Evolutionary conservation across 2,797 vertebrate species (phyloP).

Genomic region (Tangara arthus): DNA sequence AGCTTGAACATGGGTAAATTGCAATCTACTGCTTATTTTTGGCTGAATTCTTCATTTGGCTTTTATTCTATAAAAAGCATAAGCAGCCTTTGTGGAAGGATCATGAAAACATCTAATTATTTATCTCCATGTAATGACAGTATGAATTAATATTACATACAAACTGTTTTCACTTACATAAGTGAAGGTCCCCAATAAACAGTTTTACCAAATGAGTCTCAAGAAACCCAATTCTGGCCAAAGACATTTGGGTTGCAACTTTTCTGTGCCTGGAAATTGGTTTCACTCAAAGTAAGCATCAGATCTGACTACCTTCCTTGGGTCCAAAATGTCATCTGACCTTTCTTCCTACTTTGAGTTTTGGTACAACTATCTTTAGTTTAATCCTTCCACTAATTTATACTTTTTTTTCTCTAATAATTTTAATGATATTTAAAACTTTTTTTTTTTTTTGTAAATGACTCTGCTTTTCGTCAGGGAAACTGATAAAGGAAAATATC

Average conservation of each 20-base stretch:
- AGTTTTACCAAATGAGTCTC: not conserved
- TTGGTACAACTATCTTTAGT: not conserved
- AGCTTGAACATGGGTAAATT: not conserved
- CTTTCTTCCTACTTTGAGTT: not conserved
- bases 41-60: not conserved
- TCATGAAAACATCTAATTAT: not conserved
- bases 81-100: not conserved
- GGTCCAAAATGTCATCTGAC: not conserved
- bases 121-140: not conserved
- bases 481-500: not conserved
- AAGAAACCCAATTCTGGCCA: not conserved
- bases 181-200: not conserved
- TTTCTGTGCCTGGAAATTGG: not conserved
- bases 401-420: not conserved
- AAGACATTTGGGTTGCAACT: not conserved
- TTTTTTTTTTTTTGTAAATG: not conserved
- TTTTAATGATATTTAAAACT: not conserved
- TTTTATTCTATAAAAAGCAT: not conserved
- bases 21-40: not conserved
- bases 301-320: not conserved
- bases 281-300: not conserved
- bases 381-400: not conserved
- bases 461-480: not conserved
- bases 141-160: not conserved
- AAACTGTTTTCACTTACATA: not conserved